Evolutionary conservation across 2,888 invertebrate species (phyloP).

Genomic region (Megamerina dolium): DNA sequence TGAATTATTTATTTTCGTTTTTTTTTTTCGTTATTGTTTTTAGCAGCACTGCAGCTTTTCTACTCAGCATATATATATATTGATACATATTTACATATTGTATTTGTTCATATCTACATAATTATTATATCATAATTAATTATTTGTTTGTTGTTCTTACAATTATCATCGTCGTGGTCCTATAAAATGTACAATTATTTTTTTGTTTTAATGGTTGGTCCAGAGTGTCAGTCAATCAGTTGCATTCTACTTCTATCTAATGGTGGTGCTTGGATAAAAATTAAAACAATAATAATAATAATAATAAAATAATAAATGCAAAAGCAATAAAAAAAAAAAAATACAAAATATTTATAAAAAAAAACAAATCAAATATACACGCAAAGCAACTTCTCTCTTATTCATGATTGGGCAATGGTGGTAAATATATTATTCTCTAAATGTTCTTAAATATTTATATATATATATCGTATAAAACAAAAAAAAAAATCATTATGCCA

Average conservation of each 20-base stretch:
- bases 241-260: constrained; percentile 29
- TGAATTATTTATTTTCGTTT: too few species aligned
- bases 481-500: constrained; percentile 25
- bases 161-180: constrained; percentile 22
- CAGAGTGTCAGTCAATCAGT: too few species aligned
- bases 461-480: constrained; percentile 15
- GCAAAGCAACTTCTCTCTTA: constrained; percentile 22
- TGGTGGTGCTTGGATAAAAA: constrained; percentile 45
- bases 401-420: constrained; percentile 46
- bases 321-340: too few species aligned
- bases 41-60: not conserved
- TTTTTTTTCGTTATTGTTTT: too few species aligned
- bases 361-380: constrained; percentile 28
- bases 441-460: constrained; percentile 39
- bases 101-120: not conserved
- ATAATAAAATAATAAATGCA: too few species aligned
- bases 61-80: not conserved
- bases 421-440: too few species aligned
- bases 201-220: too few species aligned
- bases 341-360: constrained; percentile 14
- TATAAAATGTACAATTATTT: too few species aligned
- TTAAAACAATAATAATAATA: too few species aligned
- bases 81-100: constrained; percentile 1
- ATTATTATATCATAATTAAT: too few species aligned
- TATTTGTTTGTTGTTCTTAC: constrained; percentile 14